Base-by-base conservation (phyloP, 2,113 vertebrate species). In the Melierax canorus region DNA sequence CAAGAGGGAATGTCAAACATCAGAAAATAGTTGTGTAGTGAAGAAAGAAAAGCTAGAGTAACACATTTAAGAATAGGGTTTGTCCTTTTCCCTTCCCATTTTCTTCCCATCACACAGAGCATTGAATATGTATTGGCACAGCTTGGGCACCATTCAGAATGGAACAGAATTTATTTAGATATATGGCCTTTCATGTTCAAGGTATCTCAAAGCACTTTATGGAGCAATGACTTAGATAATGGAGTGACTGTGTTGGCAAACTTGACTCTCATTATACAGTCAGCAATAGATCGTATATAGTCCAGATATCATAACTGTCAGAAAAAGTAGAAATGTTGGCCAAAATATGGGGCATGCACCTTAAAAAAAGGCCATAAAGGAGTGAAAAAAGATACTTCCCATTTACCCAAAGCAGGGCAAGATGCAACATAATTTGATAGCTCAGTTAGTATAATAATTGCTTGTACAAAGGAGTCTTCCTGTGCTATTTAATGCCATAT, bases 161-260 rank as follows among this genome's bases (percentile, higher is more conserved):
- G 81, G 81, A 97, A 92, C 30, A 88, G 79, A 97, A 96, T 97
- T 96, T 95, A 88, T 92, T 90, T 96, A 97, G 95, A 97, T 97
- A 79, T 96, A 97, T 92, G 71, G 51, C 91, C 93, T 94, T 97
- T 98, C 97, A 96, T 83, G 96, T 77, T 96, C 90, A 97, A 98
- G 96, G 93, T 97, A 97, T 96, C 97, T 88, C 78, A 95, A 83
- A 97, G 75, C 92, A 96, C 85, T 98, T 97, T 96, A 88, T 94
- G 94, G 92, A 96, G 90, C 93, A 96, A 82, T 96, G 96, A 55
- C 84, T 98, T 91, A 94, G 94, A 95, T 97, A 98, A 97, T 96
- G 85, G 86, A 98, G 94, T 75, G 88, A 94, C 94, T 97, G 91
- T 96, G 94, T 86, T 96, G 94, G 96, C 85, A 97, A 96, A 97